Evolutionary conservation across 37 sponge, comb jelly and placozoan genomes (phyloP).

Genomic region (Chondrosia reniformis): DNA sequence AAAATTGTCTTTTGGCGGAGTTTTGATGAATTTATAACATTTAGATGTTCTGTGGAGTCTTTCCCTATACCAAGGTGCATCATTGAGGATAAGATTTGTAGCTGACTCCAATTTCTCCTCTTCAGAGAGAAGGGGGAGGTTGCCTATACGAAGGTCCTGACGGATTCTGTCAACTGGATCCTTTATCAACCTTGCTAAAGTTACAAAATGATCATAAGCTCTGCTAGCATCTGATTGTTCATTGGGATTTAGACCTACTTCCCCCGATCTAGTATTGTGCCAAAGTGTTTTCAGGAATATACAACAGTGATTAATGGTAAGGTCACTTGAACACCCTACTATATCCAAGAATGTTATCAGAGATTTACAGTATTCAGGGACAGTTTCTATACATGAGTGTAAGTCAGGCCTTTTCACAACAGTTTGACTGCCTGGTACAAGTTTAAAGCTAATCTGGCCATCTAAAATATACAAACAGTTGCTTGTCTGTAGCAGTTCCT

Average conservation of each 20-base stretch:
- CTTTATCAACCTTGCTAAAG: not conserved
- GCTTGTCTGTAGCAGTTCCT: not conserved
- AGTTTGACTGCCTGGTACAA: not conserved
- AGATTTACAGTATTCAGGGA: not conserved
- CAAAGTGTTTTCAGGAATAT: not conserved
- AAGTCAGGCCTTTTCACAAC: not conserved
- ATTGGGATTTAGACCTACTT: not conserved
- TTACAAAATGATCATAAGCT: conserved; percentile 1
- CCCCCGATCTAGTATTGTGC: not conserved
- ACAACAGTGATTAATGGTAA: not conserved
- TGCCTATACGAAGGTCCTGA: not conserved
- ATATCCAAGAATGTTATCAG: not conserved
- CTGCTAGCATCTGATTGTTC: not conserved
- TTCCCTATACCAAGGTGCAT: conserved; percentile 4
- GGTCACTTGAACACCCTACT: not conserved
- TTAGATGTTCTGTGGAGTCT: not conserved
- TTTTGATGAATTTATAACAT: not conserved
- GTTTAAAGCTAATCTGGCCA: not conserved
- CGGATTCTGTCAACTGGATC: too few species aligned
- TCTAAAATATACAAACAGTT: not conserved
- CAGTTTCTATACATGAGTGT: not conserved
- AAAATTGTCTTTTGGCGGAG: conserved; percentile 18
- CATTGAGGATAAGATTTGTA: not conserved
- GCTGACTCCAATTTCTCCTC: not conserved
- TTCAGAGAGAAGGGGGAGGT: not conserved